Base-by-base conservation (phyloP, 2,113 vertebrate species). In the Rhadina sibilatrix region DNA sequence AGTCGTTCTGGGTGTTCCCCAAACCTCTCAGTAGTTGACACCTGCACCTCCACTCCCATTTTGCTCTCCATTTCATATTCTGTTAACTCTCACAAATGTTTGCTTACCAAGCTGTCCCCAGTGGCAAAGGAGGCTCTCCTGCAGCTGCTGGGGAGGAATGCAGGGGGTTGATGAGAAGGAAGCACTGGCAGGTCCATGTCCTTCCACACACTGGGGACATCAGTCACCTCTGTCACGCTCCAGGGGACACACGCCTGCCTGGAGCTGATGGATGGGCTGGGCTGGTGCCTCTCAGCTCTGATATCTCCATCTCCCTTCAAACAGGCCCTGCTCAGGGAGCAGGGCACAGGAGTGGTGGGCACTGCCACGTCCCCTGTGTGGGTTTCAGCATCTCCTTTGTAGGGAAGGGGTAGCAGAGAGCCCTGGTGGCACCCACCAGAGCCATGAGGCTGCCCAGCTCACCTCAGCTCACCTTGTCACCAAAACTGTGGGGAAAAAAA, bases 191-290 rank as follows among this genome's bases (percentile, higher is more conserved):
- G 47, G 15, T 59, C 85, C 64, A 38, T 9, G 31, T 35, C 40
- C 44, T 68, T 50, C 19, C 44, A 20, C 54, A 30, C 28, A 7
- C 44, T 56, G 40, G 42, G 57, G 40, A 7, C 65, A 68, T 95
- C 52, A 47, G 15, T 89, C 69, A 70, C 0, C 0, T 59, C 76
- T 60, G 64, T 42, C 50, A 35, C 1, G 2, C 60, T 77, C 37
- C 1, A 7, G 9, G 71, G 44, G 44, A 33, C 52, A 17, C 28
- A 1, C 11, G 15, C 11, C 33, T 59, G 14, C 13, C 69, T 24
- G 54, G 14, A 57, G 44, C 49, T 90, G 91, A 88, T 78, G 38
- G 57, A 81, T 91, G 76, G 50, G 59, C 72, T 91, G 88, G 52
- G 16, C 33, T 76, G 71, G 83, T 6, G 24, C 66, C 50, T 92